Conservation (phyloP, 2,797 vertebrate genomes). For the Heliangelus exortis region DNA sequence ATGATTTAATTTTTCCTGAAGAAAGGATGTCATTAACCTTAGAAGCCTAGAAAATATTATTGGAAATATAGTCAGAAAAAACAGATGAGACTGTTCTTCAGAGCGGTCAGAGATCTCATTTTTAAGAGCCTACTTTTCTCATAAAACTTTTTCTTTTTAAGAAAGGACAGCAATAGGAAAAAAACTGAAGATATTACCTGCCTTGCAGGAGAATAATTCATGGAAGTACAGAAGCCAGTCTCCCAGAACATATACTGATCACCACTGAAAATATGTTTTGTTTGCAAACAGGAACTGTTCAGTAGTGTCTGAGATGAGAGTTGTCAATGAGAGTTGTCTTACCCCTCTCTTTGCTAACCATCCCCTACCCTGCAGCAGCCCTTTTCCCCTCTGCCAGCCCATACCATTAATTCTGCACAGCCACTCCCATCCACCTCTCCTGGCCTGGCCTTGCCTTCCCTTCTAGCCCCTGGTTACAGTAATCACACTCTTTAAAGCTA, state of each 20-base stretch:
- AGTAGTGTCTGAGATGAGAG: background rate
- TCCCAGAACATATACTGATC: background rate
- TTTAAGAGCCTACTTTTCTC: background rate
- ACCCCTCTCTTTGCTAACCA: background rate
- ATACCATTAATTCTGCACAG: rapidly evolving
- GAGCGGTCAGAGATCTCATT: background rate
- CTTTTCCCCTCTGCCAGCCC: background rate
- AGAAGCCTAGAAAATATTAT: background rate
- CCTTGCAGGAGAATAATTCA: background rate
- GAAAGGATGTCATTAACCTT: background rate
- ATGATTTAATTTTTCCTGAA: background rate
- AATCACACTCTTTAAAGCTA: background rate
- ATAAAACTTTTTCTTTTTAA: background rate
- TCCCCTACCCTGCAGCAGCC: background rate
- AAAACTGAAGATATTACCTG: background rate
- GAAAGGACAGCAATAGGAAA: background rate
- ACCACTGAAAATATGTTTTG: background rate
- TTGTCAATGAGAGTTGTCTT: background rate
- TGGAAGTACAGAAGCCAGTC: background rate
- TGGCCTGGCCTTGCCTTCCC: background rate
- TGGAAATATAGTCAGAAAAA: background rate
- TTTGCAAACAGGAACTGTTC: background rate
- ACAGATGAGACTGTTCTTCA: rapidly evolving
- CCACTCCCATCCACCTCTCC: background rate
- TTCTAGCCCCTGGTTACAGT: background rate